Base-by-base conservation (phyloP, 2,888 invertebrate species). In the Scaptomyza reducta region DNA sequence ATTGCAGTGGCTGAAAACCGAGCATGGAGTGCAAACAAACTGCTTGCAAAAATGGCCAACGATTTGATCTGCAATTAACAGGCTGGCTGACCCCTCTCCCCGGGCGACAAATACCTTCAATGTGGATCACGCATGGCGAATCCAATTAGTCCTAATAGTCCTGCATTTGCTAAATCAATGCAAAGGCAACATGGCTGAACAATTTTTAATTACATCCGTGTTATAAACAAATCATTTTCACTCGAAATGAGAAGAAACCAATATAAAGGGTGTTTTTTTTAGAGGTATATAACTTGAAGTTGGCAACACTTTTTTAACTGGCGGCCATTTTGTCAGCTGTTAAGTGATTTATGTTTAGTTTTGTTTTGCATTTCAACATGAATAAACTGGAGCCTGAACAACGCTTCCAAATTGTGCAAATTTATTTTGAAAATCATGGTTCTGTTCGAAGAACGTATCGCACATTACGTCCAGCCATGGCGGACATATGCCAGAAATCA, bases 1-100 rank as follows among this genome's bases (percentile, higher is more conserved):
- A 22, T 33, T 65, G 22, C 22, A 22, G 22, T 22, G 22, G 22
- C 22, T 22, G 60, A 56, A 69, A 40, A 47, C 41, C 25, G 50
- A 47, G 41, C 57, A 70, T 64, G 58, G 58, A 76, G 44, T 16
- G 47, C 77, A 79, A 76, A 82, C 76, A 79, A 82, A 53, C 51
- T 16, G 67, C 27, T 58, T 61, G 62, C 62, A 63, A 65, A 65
- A 76, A 68, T 62, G 62, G 76, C 68, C 70, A 64, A 69, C 53
- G 75, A 70, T 79, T 71, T 76, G 68, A 63, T 47, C 64, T 46
- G 74, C 79, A 82, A 85, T 78, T 80, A 85, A 75, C 56, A 60
- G 73, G 38, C 56, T 58, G 46, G 22, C 33, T n/a, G 10, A 10
- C 38, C 14, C 1, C 44, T 13, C 31, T 3, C 13, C 35, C 35